Percentiles rank a stretch among this genome's conserved stretches.
Conservation (phyloP, 2,888 invertebrate genomes). For the Bimastos eiseni region DNA sequence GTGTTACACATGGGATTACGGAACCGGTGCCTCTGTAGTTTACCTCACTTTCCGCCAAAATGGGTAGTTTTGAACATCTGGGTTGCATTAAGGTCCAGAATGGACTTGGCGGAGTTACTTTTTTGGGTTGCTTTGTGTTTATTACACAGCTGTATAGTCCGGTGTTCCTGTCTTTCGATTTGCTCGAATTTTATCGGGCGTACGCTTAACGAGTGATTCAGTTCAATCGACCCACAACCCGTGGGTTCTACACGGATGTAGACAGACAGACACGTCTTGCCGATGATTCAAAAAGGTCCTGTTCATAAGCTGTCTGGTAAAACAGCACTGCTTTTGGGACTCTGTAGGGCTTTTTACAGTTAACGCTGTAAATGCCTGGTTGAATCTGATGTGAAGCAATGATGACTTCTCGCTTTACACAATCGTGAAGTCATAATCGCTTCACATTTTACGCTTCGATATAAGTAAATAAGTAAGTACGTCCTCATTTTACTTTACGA, state of each 20-base stretch:
- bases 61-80: background rate
- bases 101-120: slow-evolving; percentile 13
- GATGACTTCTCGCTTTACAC: too few relatives aligned
- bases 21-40: background rate
- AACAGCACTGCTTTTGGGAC: slow-evolving; percentile 16
- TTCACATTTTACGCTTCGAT: too few relatives aligned
- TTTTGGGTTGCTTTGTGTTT: background rate
- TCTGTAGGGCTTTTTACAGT: background rate
- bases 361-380: background rate
- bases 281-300: slow-evolving; percentile 9
- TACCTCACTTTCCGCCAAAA: background rate
- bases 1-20: background rate
- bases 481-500: too few relatives aligned
- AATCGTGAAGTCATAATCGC: too few relatives aligned
- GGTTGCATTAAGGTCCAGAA: background rate
- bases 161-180: background rate
- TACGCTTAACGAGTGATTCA: background rate
- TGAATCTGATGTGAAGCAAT: too few relatives aligned
- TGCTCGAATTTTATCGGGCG: background rate
- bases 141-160: background rate
- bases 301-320: slow-evolving; percentile 2
- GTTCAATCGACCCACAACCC: background rate
- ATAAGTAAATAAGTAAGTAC: too few relatives aligned
- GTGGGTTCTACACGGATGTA: background rate
- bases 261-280: background rate